A percentile compares a stretch with the other conserved stretches of the same genome.
These are phyloP conservation scores for Phrynosoma platyrhinos DNA, from an alignment of 2,113 vertebrate genomes.

Conservation along the genomic window DNA sequence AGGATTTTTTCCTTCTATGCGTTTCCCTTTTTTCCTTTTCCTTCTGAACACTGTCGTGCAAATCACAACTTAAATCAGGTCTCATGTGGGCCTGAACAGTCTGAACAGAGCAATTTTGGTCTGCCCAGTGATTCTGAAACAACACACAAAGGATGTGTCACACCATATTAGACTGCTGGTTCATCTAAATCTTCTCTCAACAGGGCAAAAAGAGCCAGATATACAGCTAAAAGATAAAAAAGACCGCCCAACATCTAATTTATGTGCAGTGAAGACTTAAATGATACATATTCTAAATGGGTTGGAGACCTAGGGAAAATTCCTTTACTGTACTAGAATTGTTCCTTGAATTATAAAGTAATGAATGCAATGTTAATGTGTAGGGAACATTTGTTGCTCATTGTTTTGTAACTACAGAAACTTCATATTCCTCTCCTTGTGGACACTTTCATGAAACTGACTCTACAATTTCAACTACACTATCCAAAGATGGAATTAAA, in stretches of 20 bases:
- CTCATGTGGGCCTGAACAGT: not conserved
- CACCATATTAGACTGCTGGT: conserved; percentile 1
- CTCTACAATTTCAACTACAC: fast-evolving
- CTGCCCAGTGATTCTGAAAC: not conserved
- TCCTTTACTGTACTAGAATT: fast-evolving
- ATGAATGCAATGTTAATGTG: not conserved
- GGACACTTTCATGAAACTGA: not conserved
- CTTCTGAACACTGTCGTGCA: not conserved
- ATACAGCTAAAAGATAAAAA: not conserved
- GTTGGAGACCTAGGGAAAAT: not conserved
- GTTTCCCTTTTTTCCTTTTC: not conserved
- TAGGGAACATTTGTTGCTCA: fast-evolving
- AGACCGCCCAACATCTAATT: not conserved
- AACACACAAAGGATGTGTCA: conserved; percentile 28
- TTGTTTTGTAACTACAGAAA: not conserved
- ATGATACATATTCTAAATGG: not conserved
- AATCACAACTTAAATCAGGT: not conserved
- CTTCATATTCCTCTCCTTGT: not conserved
- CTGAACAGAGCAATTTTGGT: not conserved
- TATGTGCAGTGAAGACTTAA: not conserved
- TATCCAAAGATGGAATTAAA: not conserved
- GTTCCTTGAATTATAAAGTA: fast-evolving
- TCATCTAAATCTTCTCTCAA: not conserved
- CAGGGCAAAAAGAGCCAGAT: not conserved
- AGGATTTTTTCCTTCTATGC: not conserved